phyloP scores from a whole-genome alignment of 1,140 invertebrate species.

The Drosophila nebulosa region DNA sequence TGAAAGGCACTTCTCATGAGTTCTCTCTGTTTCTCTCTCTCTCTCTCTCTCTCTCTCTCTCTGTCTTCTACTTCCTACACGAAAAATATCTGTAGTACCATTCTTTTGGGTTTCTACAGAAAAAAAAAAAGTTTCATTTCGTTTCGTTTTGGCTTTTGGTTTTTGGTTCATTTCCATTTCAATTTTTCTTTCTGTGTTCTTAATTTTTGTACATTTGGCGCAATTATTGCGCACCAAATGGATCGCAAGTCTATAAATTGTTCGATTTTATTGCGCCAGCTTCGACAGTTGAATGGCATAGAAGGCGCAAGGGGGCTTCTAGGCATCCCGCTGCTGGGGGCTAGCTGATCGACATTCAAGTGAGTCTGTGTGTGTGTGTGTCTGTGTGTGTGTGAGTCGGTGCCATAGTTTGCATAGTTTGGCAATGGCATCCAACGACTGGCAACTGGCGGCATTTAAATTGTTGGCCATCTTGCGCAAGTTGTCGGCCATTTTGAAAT shows the following conservation, averaged over 20 bases:
- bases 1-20: slow-evolving; percentile 3
- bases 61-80: slow-evolving; percentile 2
- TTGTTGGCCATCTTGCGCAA: slow-evolving; percentile 72
- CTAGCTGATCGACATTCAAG: background rate
- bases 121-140: slow-evolving; percentile 8
- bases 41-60: no score
- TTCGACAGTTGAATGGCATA: slow-evolving; percentile 74
- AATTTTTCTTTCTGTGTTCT: slow-evolving; percentile 30
- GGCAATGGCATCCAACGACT: slow-evolving; percentile 59
- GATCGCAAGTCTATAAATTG: slow-evolving; percentile 78
- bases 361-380: background rate
- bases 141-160: background rate
- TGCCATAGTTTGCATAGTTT: slow-evolving; percentile 69
- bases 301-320: background rate
- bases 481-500: slow-evolving; percentile 57
- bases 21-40: no score
- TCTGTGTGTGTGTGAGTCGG: slow-evolving; percentile 27
- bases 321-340: background rate
- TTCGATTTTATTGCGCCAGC: slow-evolving; percentile 79
- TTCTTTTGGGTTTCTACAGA: slow-evolving; percentile 10
- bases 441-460: slow-evolving; percentile 17
- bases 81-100: background rate
- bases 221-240: slow-evolving; percentile 78
- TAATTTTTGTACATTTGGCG: slow-evolving; percentile 75
- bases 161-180: slow-evolving; percentile 1